Evolutionary conservation across 2,113 vertebrate genomes (phyloP), one percentile per base, ranked within the genome.

Genomic region (Nibea coibor): DNA sequence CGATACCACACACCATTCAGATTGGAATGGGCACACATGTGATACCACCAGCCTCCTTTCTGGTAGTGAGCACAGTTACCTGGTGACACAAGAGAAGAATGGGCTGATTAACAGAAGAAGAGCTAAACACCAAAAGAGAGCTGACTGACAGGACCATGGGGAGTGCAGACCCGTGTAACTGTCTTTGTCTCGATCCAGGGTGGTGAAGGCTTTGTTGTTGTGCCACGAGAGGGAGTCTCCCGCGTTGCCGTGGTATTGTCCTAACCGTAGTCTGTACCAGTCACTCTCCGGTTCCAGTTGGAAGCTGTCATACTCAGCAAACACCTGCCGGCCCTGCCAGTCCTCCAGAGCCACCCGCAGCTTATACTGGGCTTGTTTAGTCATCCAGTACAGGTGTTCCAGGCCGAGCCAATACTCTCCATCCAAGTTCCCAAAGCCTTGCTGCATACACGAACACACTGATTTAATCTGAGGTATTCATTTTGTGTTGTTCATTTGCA

Each of bases 11-110:
- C 93, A 0, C 97, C 97, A 0, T 98, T 98, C 69, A 97, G 94
- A 87, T 98, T 98, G 67, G 97, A 97, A 85, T 97, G 97, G 75
- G 97, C 97, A 59, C 97, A 98, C 93, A 96, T 96, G 59, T 97
- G 96, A 85, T 97, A 97, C 97, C 97, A 97, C 97, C 97, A 98
- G 72, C 97, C 97, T 19, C 97, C 97, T 76, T 97, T 97, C 78
- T 97, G 97, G 90, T 92, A 97, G 78, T 97, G 95, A 86, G 97
- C 97, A 22, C 97, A 98, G 91, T 97, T 97, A 78, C 97, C 97
- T 98, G 87, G 14, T 19, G 42, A 62, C 73, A 64, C 43, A 83
- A 72, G 16, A 28, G 9, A 79, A 39, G 12, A 39, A 47, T 1
- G 48, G 20, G n/a, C 0, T 57, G 43, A 53, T 54, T 48, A n/a